phyloP scores from a whole-genome alignment of 2,797 vertebrate genomes.

The Falco peregrinus region DNA sequence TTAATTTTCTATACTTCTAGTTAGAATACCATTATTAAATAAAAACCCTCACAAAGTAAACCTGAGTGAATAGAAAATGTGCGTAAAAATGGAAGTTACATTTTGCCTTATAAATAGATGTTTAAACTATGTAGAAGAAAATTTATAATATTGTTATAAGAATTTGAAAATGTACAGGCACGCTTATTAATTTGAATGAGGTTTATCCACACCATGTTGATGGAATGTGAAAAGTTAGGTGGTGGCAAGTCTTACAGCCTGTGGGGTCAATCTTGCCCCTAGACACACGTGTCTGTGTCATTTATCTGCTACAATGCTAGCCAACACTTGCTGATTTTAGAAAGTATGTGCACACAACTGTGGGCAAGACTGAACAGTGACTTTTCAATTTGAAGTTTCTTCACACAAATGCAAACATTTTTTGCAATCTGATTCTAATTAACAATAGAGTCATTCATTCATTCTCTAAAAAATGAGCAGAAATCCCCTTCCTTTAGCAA shows the following conservation, averaged over 20 bases:
- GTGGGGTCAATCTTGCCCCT: slow-evolving; percentile 22
- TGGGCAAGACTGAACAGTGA: slow-evolving; percentile 62
- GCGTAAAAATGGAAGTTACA: neutral
- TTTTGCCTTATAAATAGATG: neutral
- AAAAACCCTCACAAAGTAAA: neutral
- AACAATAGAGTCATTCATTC: slow-evolving; percentile 60
- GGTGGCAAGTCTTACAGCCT: neutral
- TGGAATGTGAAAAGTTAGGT: neutral
- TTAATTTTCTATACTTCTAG: neutral
- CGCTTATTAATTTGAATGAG: neutral
- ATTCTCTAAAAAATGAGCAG: slow-evolving; percentile 36
- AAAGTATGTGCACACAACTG: slow-evolving; percentile 46
- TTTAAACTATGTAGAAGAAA: neutral
- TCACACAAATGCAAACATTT: slow-evolving; percentile 41
- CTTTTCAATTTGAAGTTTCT: slow-evolving; percentile 34
- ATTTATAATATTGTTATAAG: neutral
- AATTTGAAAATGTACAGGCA: neutral
- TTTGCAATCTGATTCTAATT: slow-evolving; percentile 60
- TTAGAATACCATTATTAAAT: neutral
- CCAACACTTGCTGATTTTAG: slow-evolving; percentile 65
- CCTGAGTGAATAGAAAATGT: neutral
- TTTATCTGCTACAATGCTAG: slow-evolving; percentile 45
- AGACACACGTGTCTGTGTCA: neutral
- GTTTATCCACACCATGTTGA: neutral
- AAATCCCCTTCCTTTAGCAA: slow-evolving; percentile 63